Percentiles rank a stretch among this genome's conserved stretches.
phyloP scores from a whole-genome alignment of 1,140 invertebrate genomes.

The Druon quercuslanigerum region DNA sequence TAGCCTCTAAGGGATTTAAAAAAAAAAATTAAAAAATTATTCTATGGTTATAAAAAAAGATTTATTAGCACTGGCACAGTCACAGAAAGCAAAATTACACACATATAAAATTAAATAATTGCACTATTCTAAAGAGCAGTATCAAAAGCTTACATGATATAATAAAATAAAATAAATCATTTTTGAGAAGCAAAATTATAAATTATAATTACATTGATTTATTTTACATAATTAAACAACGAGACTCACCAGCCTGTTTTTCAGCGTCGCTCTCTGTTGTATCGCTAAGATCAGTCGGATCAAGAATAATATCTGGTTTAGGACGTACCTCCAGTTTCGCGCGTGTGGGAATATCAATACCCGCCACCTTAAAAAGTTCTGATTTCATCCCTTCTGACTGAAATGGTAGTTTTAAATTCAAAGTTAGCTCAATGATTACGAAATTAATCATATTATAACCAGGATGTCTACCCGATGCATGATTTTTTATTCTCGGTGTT shows the following conservation, averaged over 20 bases:
- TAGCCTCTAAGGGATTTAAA: background rate
- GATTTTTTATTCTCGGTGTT: too few species aligned
- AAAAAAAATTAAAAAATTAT: conserved; percentile 24
- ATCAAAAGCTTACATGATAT: background rate
- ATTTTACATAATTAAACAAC: conserved; percentile 13
- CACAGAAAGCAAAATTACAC: background rate
- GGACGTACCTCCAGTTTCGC: conserved; percentile 38
- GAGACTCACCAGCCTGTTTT: conserved; percentile 67
- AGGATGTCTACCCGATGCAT: too few species aligned
- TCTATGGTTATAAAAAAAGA: conserved; percentile 1
- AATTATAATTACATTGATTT: background rate
- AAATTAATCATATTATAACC: background rate
- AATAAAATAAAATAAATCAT: conserved; percentile 15
- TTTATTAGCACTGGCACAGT: too few species aligned
- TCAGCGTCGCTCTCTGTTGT: conserved; percentile 88
- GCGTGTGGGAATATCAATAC: background rate
- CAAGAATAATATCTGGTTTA: conserved; percentile 58
- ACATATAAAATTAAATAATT: conserved; percentile 35
- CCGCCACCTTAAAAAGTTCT: background rate
- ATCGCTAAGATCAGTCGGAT: conserved; percentile 87
- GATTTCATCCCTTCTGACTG: conserved; percentile 16
- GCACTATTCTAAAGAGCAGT: background rate
- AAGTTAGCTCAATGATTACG: background rate
- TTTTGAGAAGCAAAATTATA: too few species aligned
- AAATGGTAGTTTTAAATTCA: background rate